Evolutionary conservation across 2,888 invertebrate species (phyloP), one percentile per base, ranked within the genome.

Genomic region (Netelia melanura): DNA sequence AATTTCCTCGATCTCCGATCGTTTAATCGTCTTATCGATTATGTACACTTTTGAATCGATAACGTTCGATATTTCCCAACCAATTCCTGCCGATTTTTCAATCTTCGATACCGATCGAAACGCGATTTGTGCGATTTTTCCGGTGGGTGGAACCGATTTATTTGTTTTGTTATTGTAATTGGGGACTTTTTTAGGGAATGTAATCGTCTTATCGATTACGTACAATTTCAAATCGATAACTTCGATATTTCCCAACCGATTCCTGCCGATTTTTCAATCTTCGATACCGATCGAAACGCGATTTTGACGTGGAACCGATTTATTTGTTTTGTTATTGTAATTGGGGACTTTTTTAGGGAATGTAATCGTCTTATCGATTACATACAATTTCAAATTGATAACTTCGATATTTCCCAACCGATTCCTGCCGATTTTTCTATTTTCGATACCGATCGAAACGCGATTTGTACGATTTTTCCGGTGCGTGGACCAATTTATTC

Each of bases 201-300:
- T n/a, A 54, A 54, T 54, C 10, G 54, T 54, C 17, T 54, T 54
- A 54, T 17, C 54, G 54, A 54, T 54, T n/a, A 54, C n/a, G n/a
- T 1, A n/a, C 38, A 1, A 0, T 38, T 38, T 38, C 1, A 8
- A 54, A n/a, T 54, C 1, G 54, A 54, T 54, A 54, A 54, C 54
- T 1, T 54, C 54, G 54, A 54, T 54, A n/a, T 54, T 54, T 54
- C 17, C 6, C 17, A 8, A 54, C 54, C 2, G 14, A n/a, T 54
- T 14, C n/a, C 1, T 2, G 54, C 6, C 1, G 17, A 14, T 14
- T 54, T 52, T 30, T 30, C 30, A 30, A 30, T 30, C 30, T 30
- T 30, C 30, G 5, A 30, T 30, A 5, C 6, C 30, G 30, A 30
- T 30, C 30, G 30, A 30, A 30, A 3, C 30, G 30, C 30, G 30